A percentile compares a stretch with the other conserved stretches of the same genome.
Conservation (phyloP, 2,113 vertebrate genomes). For the Echinops telfairi region DNA sequence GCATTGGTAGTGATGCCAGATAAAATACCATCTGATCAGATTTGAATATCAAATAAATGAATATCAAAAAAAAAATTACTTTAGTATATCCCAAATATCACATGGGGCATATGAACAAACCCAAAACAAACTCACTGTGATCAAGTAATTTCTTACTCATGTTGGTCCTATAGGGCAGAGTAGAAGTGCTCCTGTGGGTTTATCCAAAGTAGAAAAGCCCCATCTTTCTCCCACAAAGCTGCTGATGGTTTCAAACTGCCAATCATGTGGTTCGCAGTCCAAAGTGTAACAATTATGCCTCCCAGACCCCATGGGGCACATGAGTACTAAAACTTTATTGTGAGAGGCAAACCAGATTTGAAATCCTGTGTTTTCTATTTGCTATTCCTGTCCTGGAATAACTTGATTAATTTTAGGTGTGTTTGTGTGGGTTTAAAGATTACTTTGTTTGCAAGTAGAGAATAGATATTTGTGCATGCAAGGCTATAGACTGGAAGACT, state of each 20-base stretch:
- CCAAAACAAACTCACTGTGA: too few relatives aligned
- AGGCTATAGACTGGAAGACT: background rate
- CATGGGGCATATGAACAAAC: background rate
- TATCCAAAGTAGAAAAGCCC: too few relatives aligned
- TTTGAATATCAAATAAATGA: conserved; percentile 39
- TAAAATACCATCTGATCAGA: background rate
- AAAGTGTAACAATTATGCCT: too few relatives aligned
- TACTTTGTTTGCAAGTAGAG: background rate
- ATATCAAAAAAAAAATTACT: conserved; percentile 24
- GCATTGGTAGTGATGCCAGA: background rate
- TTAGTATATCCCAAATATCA: background rate
- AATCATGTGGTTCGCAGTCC: too few relatives aligned
- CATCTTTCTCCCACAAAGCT: too few relatives aligned
- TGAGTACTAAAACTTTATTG: background rate
- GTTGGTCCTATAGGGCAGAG: too few relatives aligned
- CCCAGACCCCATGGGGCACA: too few relatives aligned
- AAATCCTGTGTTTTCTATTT: conserved; percentile 29
- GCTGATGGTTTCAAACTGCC: too few relatives aligned
- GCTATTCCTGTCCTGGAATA: background rate
- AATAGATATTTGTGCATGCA: background rate
- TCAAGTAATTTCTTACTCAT: too few relatives aligned
- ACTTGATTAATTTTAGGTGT: background rate
- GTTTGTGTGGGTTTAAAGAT: background rate
- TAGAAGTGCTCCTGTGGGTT: too few relatives aligned
- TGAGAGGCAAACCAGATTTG: conserved; percentile 17